phyloP scores from a whole-genome alignment of 2,888 invertebrate species.

The Ceramica pisi region DNA sequence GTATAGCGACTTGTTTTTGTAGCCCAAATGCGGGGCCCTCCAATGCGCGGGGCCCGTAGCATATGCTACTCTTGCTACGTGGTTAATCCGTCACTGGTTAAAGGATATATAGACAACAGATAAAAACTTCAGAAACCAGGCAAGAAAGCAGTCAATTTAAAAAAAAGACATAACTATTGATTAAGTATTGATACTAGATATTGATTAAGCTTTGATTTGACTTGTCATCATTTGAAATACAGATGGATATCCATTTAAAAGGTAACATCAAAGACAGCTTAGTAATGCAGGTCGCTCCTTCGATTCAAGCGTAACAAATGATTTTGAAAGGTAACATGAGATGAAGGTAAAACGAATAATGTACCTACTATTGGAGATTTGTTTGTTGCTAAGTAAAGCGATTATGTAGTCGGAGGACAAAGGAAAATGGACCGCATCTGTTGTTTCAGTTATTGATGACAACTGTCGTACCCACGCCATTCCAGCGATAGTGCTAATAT shows the following conservation, averaged over 20 bases:
- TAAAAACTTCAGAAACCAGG: too few species aligned
- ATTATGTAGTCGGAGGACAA: conserved; percentile 26
- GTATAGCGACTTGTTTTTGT: too few species aligned
- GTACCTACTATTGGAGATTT: conserved; percentile 1
- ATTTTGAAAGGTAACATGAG: conserved; percentile 27
- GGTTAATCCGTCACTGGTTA: too few species aligned
- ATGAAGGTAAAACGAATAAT: conserved; percentile 43
- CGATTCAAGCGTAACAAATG: conserved; percentile 5
- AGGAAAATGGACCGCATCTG: conserved; percentile 36
- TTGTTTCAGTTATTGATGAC: conserved; percentile 33
- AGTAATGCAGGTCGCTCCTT: not conserved
- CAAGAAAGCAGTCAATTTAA: too few species aligned
- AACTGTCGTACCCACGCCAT: conserved; percentile 36
- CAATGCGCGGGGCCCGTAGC: too few species aligned
- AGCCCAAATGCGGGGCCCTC: too few species aligned
- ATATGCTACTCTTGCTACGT: too few species aligned
- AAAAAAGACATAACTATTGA: too few species aligned
- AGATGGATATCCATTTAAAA: conserved; percentile 1
- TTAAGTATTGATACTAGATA: too few species aligned
- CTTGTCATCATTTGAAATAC: conserved; percentile 9
- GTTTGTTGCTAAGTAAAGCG: conserved; percentile 30
- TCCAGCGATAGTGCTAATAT: conserved; percentile 2
- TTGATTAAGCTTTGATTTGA: too few species aligned
- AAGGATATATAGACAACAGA: too few species aligned
- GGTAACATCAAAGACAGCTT: not conserved